Conservation (phyloP, 1,140 invertebrate genomes). For the Apolygus lucorum region DNA sequence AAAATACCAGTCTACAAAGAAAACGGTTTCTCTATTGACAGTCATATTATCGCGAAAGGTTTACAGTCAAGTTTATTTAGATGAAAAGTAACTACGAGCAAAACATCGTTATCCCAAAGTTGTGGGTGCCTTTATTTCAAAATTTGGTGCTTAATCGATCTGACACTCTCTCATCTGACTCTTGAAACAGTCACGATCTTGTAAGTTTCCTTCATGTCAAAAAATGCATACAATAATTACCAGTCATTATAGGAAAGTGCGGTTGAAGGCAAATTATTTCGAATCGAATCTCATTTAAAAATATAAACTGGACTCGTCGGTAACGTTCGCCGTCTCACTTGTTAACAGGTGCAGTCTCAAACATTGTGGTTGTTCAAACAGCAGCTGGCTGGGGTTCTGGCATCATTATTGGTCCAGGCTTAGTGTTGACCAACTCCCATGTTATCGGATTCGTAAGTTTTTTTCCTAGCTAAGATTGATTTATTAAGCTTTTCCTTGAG, state of each 20-base stretch:
- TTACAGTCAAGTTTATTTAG: no score
- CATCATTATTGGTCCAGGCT: not conserved
- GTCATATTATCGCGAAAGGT: no score
- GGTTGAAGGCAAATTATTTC: not conserved
- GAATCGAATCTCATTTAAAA: not conserved
- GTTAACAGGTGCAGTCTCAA: not conserved
- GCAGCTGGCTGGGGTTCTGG: not conserved
- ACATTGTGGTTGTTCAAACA: not conserved
- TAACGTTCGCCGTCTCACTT: not conserved
- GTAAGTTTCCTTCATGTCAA: not conserved
- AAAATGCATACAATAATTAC: not conserved
- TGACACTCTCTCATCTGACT: no score
- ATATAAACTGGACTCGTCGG: not conserved
- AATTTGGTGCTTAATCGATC: no score
- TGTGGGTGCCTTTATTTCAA: no score
- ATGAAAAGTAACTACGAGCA: no score
- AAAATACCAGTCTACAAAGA: no score
- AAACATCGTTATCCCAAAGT: no score
- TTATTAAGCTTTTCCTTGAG: no score
- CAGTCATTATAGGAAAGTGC: not conserved
- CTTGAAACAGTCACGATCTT: not conserved
- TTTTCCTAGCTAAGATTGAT: no score
- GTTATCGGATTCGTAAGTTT: conserved; percentile 35
- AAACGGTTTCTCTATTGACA: no score
- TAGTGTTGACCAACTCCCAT: conserved; percentile 38